These are phyloP conservation scores for Chionodraco myersi DNA, from an alignment of 2,113 vertebrate species.

Conservation along the genomic window DNA sequence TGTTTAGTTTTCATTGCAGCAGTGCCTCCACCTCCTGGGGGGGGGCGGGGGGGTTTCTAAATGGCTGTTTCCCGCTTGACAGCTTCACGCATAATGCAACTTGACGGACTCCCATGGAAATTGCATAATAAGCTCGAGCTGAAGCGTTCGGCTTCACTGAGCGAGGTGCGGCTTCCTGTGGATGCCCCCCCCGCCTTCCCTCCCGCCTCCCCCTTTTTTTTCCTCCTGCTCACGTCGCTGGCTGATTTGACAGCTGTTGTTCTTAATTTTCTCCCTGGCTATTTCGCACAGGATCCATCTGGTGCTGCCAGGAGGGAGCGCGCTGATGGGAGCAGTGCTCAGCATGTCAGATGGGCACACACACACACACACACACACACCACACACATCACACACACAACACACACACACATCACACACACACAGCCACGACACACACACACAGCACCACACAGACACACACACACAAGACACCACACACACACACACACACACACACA, in stretches of 20 bases:
- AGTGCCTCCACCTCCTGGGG: constrained; percentile 55
- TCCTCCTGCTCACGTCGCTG: constrained; percentile 10
- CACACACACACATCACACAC: no score
- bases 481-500: background rate
- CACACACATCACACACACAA: no score
- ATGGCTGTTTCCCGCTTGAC: constrained; percentile 72
- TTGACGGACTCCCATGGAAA: constrained; percentile 59
- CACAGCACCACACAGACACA: no score
- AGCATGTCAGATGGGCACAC: background rate
- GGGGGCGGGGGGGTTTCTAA: constrained; percentile 59
- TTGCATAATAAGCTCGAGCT: constrained; percentile 66
- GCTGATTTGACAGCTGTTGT: constrained; percentile 62
- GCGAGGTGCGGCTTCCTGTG: constrained; percentile 8
- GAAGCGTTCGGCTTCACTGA: constrained; percentile 63
- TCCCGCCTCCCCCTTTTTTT: background rate
- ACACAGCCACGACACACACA: background rate
- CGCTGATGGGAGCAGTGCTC: constrained; percentile 40
- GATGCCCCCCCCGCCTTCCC: no score
- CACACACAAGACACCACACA: background rate
- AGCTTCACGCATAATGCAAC: constrained; percentile 74
- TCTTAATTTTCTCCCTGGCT: constrained; percentile 68
- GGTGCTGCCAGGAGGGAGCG: constrained; percentile 33
- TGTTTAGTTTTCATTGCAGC: constrained; percentile 44
- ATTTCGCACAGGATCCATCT: constrained; percentile 68
- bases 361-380: background rate